Evolutionary conservation across 2,113 vertebrate species (phyloP).

Genomic region (Crotalus horridus): DNA sequence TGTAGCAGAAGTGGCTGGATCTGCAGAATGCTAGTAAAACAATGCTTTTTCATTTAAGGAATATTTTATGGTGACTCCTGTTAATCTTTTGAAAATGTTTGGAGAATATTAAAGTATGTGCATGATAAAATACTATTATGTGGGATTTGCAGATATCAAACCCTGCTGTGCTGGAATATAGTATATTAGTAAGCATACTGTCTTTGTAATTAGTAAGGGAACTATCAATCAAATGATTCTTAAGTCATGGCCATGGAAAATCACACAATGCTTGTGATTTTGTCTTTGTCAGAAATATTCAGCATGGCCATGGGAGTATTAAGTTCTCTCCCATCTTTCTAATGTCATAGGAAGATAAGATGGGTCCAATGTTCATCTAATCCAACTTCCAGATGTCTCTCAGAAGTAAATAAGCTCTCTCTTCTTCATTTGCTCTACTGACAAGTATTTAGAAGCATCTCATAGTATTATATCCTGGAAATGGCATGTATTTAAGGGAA

Average conservation of each 20-base stretch:
- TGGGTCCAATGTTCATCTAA: background rate
- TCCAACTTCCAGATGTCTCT: background rate
- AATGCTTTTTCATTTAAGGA: slow-evolving; percentile 44
- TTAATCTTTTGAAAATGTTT: slow-evolving; percentile 38
- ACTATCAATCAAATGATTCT: slow-evolving; percentile 11
- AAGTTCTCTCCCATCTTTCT: background rate
- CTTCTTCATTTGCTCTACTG: background rate
- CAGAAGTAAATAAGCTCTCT: background rate
- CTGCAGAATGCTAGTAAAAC: background rate
- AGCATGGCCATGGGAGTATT: background rate
- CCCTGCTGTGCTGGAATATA: background rate
- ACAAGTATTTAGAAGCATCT: background rate
- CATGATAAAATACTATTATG: slow-evolving; percentile 30
- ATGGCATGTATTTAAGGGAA: background rate
- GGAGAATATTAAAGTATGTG: slow-evolving; percentile 21
- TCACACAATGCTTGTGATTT: background rate
- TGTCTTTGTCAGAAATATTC: background rate
- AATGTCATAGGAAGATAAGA: background rate
- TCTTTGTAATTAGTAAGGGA: slow-evolving; percentile 3
- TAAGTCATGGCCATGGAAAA: background rate
- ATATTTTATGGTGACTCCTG: slow-evolving; percentile 37
- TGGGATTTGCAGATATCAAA: background rate
- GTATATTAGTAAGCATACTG: slow-evolving; percentile 16
- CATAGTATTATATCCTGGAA: background rate
- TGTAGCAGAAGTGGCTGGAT: background rate